Evolutionary conservation across 2,797 vertebrate species (phyloP).

Genomic region (Gephyroberyx darwinii): DNA sequence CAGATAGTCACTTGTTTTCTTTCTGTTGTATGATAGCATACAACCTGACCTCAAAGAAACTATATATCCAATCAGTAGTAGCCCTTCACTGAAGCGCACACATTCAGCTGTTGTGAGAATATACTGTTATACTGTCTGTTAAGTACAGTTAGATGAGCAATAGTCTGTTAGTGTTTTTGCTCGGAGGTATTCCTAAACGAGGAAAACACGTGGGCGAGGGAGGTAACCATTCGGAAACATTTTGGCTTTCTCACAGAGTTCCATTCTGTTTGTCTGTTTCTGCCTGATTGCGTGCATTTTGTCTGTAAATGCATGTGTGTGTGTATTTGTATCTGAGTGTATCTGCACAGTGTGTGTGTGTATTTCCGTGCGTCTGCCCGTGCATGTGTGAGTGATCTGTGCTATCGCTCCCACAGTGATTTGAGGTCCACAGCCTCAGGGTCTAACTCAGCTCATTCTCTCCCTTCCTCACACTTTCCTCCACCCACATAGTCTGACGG

Average conservation of each 20-base stretch:
- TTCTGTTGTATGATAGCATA: constrained; percentile 16
- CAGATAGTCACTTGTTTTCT: constrained; percentile 1
- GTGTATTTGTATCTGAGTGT: constrained; percentile 19
- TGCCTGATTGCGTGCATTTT: constrained; percentile 54
- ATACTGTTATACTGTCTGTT: constrained; percentile 17
- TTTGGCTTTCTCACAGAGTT: constrained; percentile 27
- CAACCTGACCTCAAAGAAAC: constrained; percentile 41
- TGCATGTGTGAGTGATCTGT: constrained; percentile 13
- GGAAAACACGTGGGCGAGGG: constrained; percentile 52
- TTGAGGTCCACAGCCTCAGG: constrained; percentile 68
- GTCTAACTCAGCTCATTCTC: constrained; percentile 58
- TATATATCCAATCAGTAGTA: constrained; percentile 31
- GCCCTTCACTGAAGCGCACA: constrained; percentile 40
- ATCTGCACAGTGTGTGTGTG: constrained; percentile 1
- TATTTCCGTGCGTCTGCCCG: constrained; percentile 10
- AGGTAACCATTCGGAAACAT: constrained; percentile 55
- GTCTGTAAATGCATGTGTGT: constrained; percentile 22
- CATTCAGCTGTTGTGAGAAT: constrained; percentile 29
- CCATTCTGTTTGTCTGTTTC: constrained; percentile 45
- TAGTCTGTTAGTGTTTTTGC: constrained; percentile 41
- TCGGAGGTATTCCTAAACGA: constrained; percentile 59
- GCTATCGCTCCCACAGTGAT: constrained; percentile 57
- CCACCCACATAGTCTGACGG: constrained; percentile 73
- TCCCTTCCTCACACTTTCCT: constrained; percentile 66
- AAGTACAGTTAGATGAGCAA: constrained; percentile 42